Conservation (phyloP, 2,888 invertebrate genomes). For the Phalera bucephala region DNA sequence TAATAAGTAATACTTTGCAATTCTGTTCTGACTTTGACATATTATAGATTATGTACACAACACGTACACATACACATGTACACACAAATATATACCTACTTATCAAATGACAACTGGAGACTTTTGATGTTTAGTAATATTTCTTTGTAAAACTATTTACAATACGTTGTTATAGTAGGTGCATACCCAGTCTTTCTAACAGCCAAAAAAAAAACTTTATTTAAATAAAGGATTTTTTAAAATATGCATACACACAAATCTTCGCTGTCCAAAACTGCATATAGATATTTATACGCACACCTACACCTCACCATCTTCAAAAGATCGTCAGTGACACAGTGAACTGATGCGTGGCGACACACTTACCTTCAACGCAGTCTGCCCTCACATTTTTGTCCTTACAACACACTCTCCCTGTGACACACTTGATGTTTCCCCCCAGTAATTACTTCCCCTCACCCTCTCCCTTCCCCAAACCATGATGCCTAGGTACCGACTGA, state of each 20-base stretch:
- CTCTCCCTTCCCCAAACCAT: slow-evolving; percentile 51
- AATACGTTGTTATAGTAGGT: no score
- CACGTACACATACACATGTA: no score
- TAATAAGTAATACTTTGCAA: no score
- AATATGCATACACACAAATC: slow-evolving; percentile 3
- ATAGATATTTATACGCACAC: slow-evolving; percentile 25
- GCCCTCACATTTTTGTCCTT: slow-evolving; percentile 78
- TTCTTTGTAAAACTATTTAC: no score
- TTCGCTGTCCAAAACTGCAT: slow-evolving; percentile 30
- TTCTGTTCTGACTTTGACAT: no score
- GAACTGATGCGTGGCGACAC: slow-evolving; percentile 77
- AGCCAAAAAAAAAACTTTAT: no score
- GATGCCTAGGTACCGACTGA: slow-evolving; percentile 59
- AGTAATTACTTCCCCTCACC: slow-evolving; percentile 70
- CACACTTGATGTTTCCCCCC: slow-evolving; percentile 78
- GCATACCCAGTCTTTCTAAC: no score
- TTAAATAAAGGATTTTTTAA: no score
- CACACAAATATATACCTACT: no score
- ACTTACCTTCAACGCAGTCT: slow-evolving; percentile 72
- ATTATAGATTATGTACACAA: no score
- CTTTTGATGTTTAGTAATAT: no score
- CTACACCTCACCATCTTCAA: slow-evolving; percentile 52
- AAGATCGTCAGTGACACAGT: slow-evolving; percentile 80
- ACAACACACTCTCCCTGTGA: slow-evolving; percentile 77
- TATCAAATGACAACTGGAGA: no score